Conservation (phyloP, 37 sponge, comb jelly and placozoan genomes). For the Oopsacas minuta region DNA sequence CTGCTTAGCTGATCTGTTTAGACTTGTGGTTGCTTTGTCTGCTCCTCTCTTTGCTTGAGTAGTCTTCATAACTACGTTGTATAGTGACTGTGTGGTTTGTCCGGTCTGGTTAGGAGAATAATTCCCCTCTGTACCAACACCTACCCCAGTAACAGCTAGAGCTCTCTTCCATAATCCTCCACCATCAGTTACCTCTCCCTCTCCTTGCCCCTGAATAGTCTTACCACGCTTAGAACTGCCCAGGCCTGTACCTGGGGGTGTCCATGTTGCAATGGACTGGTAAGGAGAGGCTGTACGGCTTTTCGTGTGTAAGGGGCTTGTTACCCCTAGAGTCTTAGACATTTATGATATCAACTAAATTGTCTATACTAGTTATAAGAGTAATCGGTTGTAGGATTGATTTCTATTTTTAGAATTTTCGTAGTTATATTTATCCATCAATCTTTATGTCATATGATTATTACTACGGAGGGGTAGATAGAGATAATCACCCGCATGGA, state of each 20-base stretch:
- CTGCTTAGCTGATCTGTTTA: background rate
- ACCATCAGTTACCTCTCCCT: background rate
- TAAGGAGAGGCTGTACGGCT: conserved; percentile 4
- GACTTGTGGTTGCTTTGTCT: background rate
- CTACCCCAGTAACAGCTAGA: background rate
- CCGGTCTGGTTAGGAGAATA: background rate
- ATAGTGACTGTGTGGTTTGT: background rate
- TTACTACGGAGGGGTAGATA: conserved; percentile 19
- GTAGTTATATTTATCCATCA: no score
- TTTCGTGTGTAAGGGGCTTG: background rate
- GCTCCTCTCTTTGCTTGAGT: conserved; percentile 3
- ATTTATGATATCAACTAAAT: background rate
- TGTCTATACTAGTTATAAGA: background rate
- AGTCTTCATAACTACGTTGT: background rate
- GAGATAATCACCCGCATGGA: conserved; percentile 34
- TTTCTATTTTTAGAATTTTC: no score
- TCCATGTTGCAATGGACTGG: background rate
- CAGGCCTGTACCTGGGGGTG: background rate
- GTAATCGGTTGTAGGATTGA: no score
- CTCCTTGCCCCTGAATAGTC: background rate
- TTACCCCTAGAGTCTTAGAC: background rate
- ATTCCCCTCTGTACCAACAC: background rate
- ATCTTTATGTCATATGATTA: background rate
- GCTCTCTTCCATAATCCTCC: background rate
- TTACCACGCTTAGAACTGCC: background rate